A percentile compares a stretch with the other conserved stretches of the same genome.
Evolutionary conservation across 2,888 invertebrate species (phyloP).

Genomic region (Deladenus siricidicola): DNA sequence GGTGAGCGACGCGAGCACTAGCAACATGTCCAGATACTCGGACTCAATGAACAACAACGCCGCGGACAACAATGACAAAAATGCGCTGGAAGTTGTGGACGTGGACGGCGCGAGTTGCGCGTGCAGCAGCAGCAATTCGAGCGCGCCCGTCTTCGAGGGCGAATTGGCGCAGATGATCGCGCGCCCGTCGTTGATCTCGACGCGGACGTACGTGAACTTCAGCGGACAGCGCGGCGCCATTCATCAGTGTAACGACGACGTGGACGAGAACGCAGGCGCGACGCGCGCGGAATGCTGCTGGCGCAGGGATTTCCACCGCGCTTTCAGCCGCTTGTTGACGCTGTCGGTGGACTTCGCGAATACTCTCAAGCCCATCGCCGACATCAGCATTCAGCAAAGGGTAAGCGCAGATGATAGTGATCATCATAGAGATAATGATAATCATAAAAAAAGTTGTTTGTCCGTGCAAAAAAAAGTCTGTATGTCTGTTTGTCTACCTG

Average conservation of each 20-base stretch:
- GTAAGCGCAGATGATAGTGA: no score
- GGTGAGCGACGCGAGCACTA: background rate
- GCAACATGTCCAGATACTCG: no score
- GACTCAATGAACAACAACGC: no score
- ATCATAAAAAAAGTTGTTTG: no score
- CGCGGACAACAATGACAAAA: background rate
- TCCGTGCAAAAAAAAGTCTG: no score
- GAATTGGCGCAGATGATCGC: background rate
- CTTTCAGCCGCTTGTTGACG: slow-evolving; percentile 35
- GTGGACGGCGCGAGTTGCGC: no score
- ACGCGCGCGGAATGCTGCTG: background rate
- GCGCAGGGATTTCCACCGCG: slow-evolving; percentile 15
- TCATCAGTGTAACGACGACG: slow-evolving; percentile 12
- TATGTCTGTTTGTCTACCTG: no score
- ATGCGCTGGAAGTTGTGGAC: background rate
- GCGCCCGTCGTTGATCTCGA: background rate
- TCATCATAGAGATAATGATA: no score
- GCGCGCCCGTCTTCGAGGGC: background rate
- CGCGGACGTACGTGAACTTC: background rate
- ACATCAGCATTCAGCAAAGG: slow-evolving; percentile 19
- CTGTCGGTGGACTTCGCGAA: slow-evolving; percentile 47
- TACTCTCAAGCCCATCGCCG: slow-evolving; percentile 50
- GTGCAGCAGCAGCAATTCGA: no score
- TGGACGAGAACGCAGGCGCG: no score
- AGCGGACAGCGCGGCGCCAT: background rate